A percentile compares a stretch with the other conserved stretches of the same genome.
These are phyloP conservation scores for Pseudopleuronectes americanus DNA, from an alignment of 2,797 vertebrate genomes.

Conservation along the genomic window DNA sequence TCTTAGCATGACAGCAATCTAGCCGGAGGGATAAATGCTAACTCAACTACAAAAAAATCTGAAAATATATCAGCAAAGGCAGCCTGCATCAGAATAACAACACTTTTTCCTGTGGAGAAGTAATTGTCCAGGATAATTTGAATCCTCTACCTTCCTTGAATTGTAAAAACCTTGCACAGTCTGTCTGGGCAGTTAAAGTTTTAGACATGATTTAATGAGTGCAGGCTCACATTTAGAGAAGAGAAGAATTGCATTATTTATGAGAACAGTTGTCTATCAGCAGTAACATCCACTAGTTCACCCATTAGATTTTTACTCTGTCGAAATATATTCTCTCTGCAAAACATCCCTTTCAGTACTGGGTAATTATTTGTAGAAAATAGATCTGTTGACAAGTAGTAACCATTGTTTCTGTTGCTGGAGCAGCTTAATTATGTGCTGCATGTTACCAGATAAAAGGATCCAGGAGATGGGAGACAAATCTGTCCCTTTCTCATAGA, in stretches of 20 bases:
- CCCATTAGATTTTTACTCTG: conserved; percentile 9
- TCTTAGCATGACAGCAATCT: background rate
- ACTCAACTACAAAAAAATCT: background rate
- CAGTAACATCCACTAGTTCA: background rate
- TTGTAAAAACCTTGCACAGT: background rate
- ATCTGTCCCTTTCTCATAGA: conserved; percentile 28
- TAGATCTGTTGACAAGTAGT: conserved; percentile 65
- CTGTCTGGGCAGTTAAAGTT: background rate
- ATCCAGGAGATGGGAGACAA: conserved; percentile 43
- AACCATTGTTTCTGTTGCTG: conserved; percentile 57
- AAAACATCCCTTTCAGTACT: conserved; percentile 39
- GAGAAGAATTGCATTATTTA: conserved; percentile 3
- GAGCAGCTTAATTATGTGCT: conserved; percentile 67
- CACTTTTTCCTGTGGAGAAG: background rate
- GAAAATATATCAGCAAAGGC: too few species aligned
- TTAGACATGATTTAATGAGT: background rate
- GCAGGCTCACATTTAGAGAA: background rate
- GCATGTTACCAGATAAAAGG: conserved; percentile 57
- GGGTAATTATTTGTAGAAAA: conserved; percentile 39
- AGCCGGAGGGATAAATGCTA: background rate
- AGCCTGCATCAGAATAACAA: background rate
- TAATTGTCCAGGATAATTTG: background rate
- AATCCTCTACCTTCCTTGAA: background rate
- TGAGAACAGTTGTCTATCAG: background rate
- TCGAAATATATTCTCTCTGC: conserved; percentile 30